Evolutionary conservation across 2,797 vertebrate genomes (phyloP).

Genomic region (Labeo calbasu): DNA sequence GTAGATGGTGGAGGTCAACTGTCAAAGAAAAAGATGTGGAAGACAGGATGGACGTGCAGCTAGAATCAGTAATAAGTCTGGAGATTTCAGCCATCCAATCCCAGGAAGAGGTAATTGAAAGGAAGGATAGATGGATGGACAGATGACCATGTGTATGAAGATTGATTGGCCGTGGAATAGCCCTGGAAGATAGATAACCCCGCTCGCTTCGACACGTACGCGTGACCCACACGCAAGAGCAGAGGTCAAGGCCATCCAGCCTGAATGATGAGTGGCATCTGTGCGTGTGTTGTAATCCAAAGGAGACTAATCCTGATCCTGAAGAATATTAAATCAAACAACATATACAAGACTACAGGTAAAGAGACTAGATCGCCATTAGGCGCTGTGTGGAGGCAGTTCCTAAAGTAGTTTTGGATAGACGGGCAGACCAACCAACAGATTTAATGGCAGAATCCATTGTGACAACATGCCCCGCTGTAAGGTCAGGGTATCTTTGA

Average conservation of each 20-base stretch:
- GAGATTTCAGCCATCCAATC: conserved; percentile 21
- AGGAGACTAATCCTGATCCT: not conserved
- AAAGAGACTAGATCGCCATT: not conserved
- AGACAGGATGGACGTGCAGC: conserved; percentile 14
- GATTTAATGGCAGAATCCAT: not conserved
- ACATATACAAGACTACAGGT: too few relatives aligned
- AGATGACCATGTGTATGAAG: conserved; percentile 28
- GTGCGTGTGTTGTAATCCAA: not conserved
- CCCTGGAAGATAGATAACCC: conserved; percentile 20
- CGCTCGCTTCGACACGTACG: not conserved
- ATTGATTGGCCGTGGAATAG: conserved; percentile 31
- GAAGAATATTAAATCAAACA: conserved; percentile 6
- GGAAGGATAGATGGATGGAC: conserved; percentile 26
- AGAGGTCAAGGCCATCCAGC: conserved; percentile 43
- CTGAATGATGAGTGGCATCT: conserved; percentile 23
- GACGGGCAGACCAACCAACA: not conserved
- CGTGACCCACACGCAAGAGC: not conserved
- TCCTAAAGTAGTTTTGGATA: not conserved
- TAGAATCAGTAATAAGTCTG: conserved; percentile 33
- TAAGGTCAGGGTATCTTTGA: not conserved
- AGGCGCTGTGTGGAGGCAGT: not conserved
- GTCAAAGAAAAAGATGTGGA: conserved; percentile 27
- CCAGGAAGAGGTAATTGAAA: conserved; percentile 25
- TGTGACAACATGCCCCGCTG: not conserved
- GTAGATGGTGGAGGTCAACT: conserved; percentile 15